phyloP scores from a whole-genome alignment of 2,888 invertebrate genomes.

The Theristus sp. region DNA sequence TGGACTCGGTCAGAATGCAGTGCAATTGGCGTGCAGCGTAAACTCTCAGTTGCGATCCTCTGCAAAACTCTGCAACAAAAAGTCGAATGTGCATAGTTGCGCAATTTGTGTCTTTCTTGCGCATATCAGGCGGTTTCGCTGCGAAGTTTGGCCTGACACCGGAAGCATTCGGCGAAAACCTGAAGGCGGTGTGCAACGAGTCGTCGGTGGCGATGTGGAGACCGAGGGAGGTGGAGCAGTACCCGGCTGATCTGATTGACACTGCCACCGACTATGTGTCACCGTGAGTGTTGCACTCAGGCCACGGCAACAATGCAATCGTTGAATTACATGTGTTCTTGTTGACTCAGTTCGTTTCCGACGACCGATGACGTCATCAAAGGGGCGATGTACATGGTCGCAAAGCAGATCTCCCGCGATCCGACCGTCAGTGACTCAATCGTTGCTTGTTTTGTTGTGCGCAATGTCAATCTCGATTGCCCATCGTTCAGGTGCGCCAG shows the following conservation, averaged over 20 bases:
- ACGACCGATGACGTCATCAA: background rate
- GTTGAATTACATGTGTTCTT: background rate
- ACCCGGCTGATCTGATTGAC: slow-evolving; percentile 59
- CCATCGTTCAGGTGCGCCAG: slow-evolving; percentile 6
- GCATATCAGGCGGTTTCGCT: slow-evolving; percentile 57
- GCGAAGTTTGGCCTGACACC: slow-evolving; percentile 78
- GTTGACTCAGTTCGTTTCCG: background rate
- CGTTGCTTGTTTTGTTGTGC: background rate
- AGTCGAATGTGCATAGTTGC: no score
- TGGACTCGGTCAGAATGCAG: slow-evolving; percentile 17
- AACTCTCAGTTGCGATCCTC: background rate
- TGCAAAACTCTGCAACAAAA: no score
- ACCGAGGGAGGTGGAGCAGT: slow-evolving; percentile 81
- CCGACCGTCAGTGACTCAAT: slow-evolving; percentile 49
- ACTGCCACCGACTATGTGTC: slow-evolving; percentile 53
- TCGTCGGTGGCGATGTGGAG: slow-evolving; percentile 60
- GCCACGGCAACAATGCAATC: background rate
- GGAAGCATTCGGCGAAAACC: slow-evolving; percentile 84
- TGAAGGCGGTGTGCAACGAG: slow-evolving; percentile 38
- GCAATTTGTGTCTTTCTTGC: no score
- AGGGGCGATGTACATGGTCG: slow-evolving; percentile 74
- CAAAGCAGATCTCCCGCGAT: slow-evolving; percentile 74
- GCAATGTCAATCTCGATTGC: background rate
- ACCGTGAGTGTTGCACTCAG: background rate
- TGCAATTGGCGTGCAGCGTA: background rate